Evolutionary conservation across 2,797 vertebrate genomes (phyloP).

Genomic region (Microhierax caerulescens): DNA sequence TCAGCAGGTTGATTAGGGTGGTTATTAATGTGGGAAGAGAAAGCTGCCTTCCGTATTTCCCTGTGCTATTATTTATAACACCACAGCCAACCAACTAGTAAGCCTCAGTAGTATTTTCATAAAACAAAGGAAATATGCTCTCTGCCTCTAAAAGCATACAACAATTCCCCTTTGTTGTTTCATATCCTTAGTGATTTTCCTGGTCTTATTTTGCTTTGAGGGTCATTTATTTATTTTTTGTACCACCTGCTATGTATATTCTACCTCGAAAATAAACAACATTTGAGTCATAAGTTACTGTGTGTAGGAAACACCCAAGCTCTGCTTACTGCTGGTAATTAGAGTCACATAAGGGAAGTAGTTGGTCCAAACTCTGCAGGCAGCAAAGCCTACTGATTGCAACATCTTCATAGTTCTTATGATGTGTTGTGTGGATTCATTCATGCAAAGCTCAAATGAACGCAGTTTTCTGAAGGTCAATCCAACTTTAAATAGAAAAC

Average conservation of each 20-base stretch:
- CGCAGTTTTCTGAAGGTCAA: background rate
- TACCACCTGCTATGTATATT: background rate
- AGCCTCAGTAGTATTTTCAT: background rate
- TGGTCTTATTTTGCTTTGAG: background rate
- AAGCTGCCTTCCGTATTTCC: background rate
- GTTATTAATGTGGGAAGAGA: background rate
- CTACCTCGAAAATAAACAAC: conserved; percentile 16
- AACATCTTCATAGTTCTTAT: background rate
- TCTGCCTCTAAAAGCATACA: background rate
- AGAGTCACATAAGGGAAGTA: background rate
- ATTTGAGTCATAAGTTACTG: conserved; percentile 1
- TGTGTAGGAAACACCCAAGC: background rate
- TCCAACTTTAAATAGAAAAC: background rate
- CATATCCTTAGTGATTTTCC: background rate
- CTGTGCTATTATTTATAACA: background rate
- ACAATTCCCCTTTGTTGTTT: background rate
- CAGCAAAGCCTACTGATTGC: background rate
- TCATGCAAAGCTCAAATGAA: background rate
- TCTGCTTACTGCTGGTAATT: background rate
- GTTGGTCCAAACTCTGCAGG: background rate
- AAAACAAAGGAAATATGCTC: background rate
- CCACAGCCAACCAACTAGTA: background rate
- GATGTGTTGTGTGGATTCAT: background rate
- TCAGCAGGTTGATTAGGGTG: background rate
- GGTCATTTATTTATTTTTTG: background rate